phyloP scores from a whole-genome alignment of 2,113 vertebrate species.

The Melanocharis versteri region DNA sequence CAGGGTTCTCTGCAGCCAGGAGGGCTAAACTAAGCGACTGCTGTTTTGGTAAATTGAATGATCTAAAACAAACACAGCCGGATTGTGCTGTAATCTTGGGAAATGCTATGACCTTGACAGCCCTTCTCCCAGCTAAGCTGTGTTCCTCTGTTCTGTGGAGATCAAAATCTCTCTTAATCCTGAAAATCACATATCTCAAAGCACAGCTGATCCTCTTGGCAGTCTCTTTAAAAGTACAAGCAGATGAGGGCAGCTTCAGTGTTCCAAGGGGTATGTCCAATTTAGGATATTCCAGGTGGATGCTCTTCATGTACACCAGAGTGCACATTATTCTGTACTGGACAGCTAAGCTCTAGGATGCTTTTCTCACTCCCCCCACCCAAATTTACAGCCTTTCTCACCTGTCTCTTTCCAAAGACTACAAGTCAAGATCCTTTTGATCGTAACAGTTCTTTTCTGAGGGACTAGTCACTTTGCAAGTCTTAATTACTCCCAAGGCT shows the following conservation, averaged over 20 bases:
- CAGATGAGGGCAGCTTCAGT: background rate
- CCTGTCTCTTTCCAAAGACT: background rate
- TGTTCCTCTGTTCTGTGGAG: background rate
- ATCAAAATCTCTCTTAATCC: constrained; percentile 25
- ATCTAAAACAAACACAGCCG: background rate
- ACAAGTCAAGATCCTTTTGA: background rate
- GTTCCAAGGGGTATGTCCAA: background rate
- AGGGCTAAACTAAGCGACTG: background rate
- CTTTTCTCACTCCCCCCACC: background rate
- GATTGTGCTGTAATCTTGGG: background rate
- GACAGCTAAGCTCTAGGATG: background rate
- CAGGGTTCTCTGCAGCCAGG: background rate
- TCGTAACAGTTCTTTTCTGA: background rate
- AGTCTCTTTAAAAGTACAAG: background rate
- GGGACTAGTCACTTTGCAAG: background rate
- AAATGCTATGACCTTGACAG: constrained; percentile 2
- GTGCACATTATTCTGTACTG: background rate
- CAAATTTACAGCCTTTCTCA: background rate
- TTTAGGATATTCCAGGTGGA: background rate
- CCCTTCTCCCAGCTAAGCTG: background rate
- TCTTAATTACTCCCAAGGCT: background rate
- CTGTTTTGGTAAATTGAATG: background rate
- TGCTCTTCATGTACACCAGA: background rate
- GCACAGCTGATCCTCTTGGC: background rate
- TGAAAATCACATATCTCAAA: background rate